phyloP scores from a whole-genome alignment of 2,113 vertebrate species.

The Sardina pilchardus region DNA sequence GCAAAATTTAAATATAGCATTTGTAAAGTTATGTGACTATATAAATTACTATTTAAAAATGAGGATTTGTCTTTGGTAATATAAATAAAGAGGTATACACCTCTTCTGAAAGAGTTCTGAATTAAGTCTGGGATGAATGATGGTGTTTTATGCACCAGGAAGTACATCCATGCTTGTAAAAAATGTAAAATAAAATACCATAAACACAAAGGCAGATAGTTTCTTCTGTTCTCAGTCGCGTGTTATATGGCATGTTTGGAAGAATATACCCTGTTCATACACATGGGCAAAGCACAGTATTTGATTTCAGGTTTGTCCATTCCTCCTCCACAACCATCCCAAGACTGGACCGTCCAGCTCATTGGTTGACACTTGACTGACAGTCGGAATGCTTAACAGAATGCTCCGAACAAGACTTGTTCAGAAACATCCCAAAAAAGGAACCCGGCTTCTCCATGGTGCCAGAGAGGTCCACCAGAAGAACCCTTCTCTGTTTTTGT shows the following conservation, averaged over 20 bases:
- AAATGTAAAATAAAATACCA: neutral
- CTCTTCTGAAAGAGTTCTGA: neutral
- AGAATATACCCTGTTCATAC: neutral
- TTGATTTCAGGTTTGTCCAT: neutral
- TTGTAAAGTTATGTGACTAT: conserved; percentile 5
- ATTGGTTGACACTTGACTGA: conserved; percentile 3
- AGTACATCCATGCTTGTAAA: neutral
- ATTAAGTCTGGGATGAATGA: neutral
- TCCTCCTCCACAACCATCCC: conserved; percentile 6
- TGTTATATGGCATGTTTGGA: neutral
- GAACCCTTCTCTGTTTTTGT: conserved; percentile 1
- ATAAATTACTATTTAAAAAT: conserved; percentile 10
- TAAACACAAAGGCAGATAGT: neutral
- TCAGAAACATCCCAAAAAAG: conserved; percentile 27
- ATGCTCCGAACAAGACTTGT: neutral
- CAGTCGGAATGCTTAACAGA: conserved; percentile 58
- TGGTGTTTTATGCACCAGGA: neutral
- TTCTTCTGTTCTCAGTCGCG: neutral
- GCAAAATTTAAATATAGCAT: conserved; percentile 22
- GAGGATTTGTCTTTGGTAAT: neutral
- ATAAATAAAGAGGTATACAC: neutral
- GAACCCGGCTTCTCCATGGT: neutral
- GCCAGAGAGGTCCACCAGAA: neutral
- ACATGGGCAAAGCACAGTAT: neutral
- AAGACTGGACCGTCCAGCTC: conserved; percentile 33